Percentiles rank a stretch among this genome's conserved stretches.
Conservation (phyloP, 2,888 invertebrate genomes). For the Yponomeuta malinellus region DNA sequence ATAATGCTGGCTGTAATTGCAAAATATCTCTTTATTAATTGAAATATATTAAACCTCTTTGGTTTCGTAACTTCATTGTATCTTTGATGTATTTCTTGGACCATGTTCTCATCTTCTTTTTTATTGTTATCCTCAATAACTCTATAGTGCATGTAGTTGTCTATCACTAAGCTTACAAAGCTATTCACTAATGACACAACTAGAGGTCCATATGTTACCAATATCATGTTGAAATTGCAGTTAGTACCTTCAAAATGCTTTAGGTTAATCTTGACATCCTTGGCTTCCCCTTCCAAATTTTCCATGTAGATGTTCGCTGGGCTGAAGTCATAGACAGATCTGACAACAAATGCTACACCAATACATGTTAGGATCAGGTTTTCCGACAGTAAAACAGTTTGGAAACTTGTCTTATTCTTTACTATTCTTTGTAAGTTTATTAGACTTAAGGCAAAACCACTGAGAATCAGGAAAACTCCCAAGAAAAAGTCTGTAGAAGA, state of each 20-base stretch:
- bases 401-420: constrained; percentile 36
- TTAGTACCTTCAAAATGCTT: constrained; percentile 23
- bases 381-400: constrained; percentile 55
- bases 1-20: constrained; percentile 43
- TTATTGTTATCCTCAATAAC: constrained; percentile 42
- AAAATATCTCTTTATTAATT: constrained; percentile 42
- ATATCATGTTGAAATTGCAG: constrained; percentile 44
- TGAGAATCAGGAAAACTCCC: constrained; percentile 51
- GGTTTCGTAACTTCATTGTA: constrained; percentile 14
- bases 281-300: constrained; percentile 40
- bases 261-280: constrained; percentile 23
- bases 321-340: constrained; percentile 40
- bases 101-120: constrained; percentile 44
- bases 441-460: constrained; percentile 53
- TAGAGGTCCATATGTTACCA: constrained; percentile 57
- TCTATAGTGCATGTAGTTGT: constrained; percentile 63
- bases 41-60: constrained; percentile 28
- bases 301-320: constrained; percentile 36
- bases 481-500: constrained; percentile 50
- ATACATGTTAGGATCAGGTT: constrained; percentile 57
- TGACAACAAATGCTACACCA: constrained; percentile 50
- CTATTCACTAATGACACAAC: constrained; percentile 61
- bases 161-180: constrained; percentile 55
- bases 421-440: constrained; percentile 51
- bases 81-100: constrained; percentile 36